Conservation (phyloP, 2,888 invertebrate genomes). For the Dendrolimus houi region DNA sequence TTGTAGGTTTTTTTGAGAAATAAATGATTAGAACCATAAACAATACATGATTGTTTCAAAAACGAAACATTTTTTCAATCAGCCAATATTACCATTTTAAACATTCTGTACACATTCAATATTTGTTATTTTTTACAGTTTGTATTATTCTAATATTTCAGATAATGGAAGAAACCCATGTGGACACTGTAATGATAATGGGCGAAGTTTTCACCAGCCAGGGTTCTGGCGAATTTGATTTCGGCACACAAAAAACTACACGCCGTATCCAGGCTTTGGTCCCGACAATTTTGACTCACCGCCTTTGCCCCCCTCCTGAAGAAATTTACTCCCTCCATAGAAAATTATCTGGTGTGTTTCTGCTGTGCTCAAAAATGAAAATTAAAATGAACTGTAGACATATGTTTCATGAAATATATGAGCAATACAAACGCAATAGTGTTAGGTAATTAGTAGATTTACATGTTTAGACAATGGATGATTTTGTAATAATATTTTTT, state of each 20-base stretch:
- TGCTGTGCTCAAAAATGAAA: constrained; percentile 91
- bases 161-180: constrained; percentile 96
- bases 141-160: constrained; percentile 12
- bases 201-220: constrained; percentile 92
- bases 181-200: constrained; percentile 97
- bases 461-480: too few relatives aligned
- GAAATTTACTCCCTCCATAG: constrained; percentile 98
- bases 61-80: too few relatives aligned
- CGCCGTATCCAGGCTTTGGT: constrained; percentile 89
- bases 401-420: constrained; percentile 89
- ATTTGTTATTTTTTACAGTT: too few relatives aligned
- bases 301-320: constrained; percentile 97
- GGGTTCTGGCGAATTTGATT: constrained; percentile 87
- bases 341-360: constrained; percentile 96
- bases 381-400: constrained; percentile 87
- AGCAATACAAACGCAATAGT: constrained; percentile 72
- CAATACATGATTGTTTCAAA: too few relatives aligned
- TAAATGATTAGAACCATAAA: too few relatives aligned
- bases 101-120: too few relatives aligned
- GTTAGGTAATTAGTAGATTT: constrained; percentile 13
- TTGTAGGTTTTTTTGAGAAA: too few relatives aligned
- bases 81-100: too few relatives aligned
- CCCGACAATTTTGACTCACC: constrained; percentile 95
- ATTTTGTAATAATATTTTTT: too few relatives aligned
- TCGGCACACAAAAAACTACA: constrained; percentile 88